Evolutionary conservation across 2,888 invertebrate species (phyloP).

Genomic region (Stegana nigrithorax): DNA sequence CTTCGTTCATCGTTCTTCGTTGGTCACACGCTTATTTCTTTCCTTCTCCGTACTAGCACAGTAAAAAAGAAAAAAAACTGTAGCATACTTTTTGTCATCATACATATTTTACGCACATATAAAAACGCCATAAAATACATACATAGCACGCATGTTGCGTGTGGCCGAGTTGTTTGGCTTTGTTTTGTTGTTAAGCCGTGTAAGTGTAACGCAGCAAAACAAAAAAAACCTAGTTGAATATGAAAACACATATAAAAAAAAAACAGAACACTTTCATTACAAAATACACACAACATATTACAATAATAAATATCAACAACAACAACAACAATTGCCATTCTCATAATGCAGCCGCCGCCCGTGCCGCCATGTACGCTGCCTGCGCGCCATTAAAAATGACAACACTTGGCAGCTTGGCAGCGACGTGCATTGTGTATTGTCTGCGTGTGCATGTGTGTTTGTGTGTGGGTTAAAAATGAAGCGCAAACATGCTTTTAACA

Average conservation of each 20-base stretch:
- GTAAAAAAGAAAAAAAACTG: not conserved
- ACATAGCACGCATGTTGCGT: slow-evolving; percentile 55
- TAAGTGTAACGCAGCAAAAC: too few relatives aligned
- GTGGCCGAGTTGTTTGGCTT: slow-evolving; percentile 32
- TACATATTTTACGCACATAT: not conserved
- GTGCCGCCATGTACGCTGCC: too few relatives aligned
- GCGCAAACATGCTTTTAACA: slow-evolving; percentile 53
- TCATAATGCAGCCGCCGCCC: slow-evolving; percentile 2
- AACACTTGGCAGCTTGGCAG: not conserved
- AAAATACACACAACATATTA: slow-evolving; percentile 8
- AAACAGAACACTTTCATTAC: slow-evolving; percentile 55
- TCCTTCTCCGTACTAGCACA: not conserved
- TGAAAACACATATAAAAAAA: too few relatives aligned
- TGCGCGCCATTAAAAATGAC: not conserved
- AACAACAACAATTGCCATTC: not conserved
- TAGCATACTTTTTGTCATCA: not conserved
- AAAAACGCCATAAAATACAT: not conserved
- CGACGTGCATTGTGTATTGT: too few relatives aligned
- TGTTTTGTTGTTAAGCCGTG: too few relatives aligned
- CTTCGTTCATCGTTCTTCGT: not conserved
- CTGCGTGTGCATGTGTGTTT: too few relatives aligned
- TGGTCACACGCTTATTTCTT: too few relatives aligned
- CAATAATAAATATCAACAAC: slow-evolving; percentile 7
- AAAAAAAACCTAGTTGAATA: too few relatives aligned
- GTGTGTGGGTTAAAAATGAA: slow-evolving; percentile 20